Evolutionary conservation across 2,113 vertebrate genomes (phyloP).

Genomic region (Notothenia coriiceps): DNA sequence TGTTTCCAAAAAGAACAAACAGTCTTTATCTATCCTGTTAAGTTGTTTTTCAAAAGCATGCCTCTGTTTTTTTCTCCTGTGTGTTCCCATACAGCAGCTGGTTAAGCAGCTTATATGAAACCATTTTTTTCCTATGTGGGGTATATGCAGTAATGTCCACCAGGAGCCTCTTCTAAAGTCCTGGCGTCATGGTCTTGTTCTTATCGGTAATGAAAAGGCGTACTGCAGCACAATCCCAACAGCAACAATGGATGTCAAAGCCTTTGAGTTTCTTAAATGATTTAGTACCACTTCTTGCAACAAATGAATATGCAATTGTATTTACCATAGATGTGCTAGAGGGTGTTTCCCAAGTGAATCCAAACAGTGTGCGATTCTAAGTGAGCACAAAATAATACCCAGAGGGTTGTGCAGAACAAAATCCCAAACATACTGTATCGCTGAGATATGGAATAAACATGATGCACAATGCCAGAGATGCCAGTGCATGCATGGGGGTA

Average conservation of each 20-base stretch:
- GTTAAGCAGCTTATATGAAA: slow-evolving; percentile 46
- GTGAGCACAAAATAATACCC: slow-evolving; percentile 50
- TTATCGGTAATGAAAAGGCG: slow-evolving; percentile 38
- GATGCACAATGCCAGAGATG: slow-evolving; percentile 39
- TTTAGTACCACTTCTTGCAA: slow-evolving; percentile 36
- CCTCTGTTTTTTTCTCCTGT: slow-evolving; percentile 25
- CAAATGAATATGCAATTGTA: slow-evolving; percentile 61
- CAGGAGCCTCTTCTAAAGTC: slow-evolving; percentile 26
- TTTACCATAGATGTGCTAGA: slow-evolving; percentile 50
- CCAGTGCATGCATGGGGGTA: slow-evolving; percentile 12
- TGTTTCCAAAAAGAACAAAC: not conserved
- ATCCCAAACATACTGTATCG: slow-evolving; percentile 36
- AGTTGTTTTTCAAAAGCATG: slow-evolving; percentile 49
- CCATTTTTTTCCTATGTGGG: slow-evolving; percentile 28
- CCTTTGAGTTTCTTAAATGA: slow-evolving; percentile 44
- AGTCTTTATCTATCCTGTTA: not conserved
- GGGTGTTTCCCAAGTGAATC: slow-evolving; percentile 57
- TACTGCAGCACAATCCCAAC: slow-evolving; percentile 24
- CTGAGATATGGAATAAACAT: slow-evolving; percentile 50
- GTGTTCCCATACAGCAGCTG: slow-evolving; percentile 45
- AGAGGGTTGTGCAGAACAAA: slow-evolving; percentile 47
- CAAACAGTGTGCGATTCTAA: slow-evolving; percentile 57
- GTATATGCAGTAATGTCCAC: slow-evolving; percentile 34
- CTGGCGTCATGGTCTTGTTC: slow-evolving; percentile 33
- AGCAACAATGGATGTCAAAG: slow-evolving; percentile 36